These are phyloP conservation scores for Dysmachus trigonus DNA, from an alignment of 2,888 invertebrate species.

Conservation along the genomic window DNA sequence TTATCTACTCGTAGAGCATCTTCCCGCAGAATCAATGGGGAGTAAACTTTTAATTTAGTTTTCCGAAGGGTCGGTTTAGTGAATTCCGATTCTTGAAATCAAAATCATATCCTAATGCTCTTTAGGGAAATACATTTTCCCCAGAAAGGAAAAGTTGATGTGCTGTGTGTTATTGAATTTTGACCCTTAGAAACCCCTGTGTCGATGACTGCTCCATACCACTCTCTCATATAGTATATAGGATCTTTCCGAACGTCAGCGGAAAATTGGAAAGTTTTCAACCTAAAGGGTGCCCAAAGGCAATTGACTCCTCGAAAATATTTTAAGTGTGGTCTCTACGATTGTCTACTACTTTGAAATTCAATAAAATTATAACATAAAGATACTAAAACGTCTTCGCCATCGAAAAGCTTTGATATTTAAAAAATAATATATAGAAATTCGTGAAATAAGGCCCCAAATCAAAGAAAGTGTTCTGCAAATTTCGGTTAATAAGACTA, in stretches of 20 bases:
- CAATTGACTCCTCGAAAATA: neutral
- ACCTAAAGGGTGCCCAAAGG: neutral
- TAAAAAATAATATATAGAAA: too few relatives aligned
- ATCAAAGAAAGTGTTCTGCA: too few relatives aligned
- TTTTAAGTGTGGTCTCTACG: neutral
- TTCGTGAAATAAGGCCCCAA: too few relatives aligned
- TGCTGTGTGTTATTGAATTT: conserved; percentile 26
- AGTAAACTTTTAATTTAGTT: conserved; percentile 30
- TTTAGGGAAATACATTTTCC: conserved; percentile 15
- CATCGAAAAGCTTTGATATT: too few relatives aligned
- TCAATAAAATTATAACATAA: too few relatives aligned
- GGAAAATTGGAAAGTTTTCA: conserved; percentile 7
- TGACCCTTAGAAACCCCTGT: neutral
- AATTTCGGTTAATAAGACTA: too few relatives aligned
- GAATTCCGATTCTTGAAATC: conserved; percentile 23
- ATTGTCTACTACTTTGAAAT: too few relatives aligned
- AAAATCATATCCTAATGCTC: conserved; percentile 28
- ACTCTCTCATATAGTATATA: neutral
- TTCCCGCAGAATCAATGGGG: neutral
- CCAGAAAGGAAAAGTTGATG: neutral
- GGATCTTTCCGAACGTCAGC: neutral
- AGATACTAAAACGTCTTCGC: too few relatives aligned
- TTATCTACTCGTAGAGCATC: conserved; percentile 18
- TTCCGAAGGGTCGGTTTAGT: conserved; percentile 18
- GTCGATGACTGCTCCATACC: neutral